Percentiles rank a stretch among this genome's conserved stretches.
Conservation (phyloP, 2,888 invertebrate genomes). For the Cantharis flavilabris region DNA sequence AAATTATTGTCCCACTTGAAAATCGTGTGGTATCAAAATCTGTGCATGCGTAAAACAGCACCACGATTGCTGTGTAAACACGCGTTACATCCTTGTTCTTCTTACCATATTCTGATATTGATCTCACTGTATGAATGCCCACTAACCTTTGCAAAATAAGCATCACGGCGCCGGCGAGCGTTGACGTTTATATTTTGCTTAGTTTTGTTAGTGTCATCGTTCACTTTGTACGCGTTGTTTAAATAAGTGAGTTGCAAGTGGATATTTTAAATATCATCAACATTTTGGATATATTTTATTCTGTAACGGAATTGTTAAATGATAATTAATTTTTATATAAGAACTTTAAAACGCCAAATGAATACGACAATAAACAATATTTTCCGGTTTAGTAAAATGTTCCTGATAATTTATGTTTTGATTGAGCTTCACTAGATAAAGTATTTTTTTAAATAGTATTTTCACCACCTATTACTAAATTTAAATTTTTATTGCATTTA, state of each 20-base stretch:
- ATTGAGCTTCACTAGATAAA: not conserved
- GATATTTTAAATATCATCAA: not conserved
- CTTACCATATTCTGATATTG: not conserved
- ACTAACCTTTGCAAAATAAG: not conserved
- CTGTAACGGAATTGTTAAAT: not conserved
- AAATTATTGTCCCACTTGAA: not conserved
- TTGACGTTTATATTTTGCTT: not conserved
- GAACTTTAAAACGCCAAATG: not conserved
- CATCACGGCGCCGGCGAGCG: not conserved
- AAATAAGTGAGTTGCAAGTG: not conserved
- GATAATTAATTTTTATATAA: not conserved
- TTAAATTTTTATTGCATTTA: not conserved
- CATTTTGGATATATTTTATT: not conserved
- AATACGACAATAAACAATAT: not conserved
- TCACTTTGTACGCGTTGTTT: not conserved
- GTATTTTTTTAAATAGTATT: not conserved
- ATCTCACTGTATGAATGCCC: not conserved
- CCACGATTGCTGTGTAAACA: not conserved
- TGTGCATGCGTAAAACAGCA: not conserved
- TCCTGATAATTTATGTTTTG: not conserved
- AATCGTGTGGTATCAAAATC: not conserved
- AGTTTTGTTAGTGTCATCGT: not conserved
- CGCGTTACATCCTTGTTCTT: not conserved
- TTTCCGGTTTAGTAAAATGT: too few species aligned
- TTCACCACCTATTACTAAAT: not conserved